phyloP scores from a whole-genome alignment of 1,140 invertebrate genomes.

The Lamellibrachia luymesi region DNA sequence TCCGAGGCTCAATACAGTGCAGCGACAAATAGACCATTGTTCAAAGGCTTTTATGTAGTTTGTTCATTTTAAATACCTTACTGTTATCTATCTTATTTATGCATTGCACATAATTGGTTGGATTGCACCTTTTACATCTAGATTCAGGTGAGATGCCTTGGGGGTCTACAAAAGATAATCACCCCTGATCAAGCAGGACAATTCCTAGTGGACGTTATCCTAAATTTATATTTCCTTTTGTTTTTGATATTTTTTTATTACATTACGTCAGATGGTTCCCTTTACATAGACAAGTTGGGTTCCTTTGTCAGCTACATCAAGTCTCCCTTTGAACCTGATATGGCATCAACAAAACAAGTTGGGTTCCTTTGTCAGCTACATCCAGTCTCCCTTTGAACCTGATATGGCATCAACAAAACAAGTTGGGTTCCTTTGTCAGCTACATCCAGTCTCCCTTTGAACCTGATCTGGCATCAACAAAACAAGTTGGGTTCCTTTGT shows the following conservation, averaged over 20 bases:
- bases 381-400: background rate
- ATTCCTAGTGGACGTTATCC: background rate
- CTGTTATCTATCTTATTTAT: background rate
- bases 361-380: background rate
- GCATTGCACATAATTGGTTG: background rate
- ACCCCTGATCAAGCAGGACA: background rate
- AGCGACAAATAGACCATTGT: background rate
- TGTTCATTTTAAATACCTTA: background rate
- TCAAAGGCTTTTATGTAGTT: background rate
- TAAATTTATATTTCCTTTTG: background rate
- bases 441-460: background rate
- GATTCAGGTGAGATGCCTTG: background rate
- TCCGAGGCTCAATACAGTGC: background rate
- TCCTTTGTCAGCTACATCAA: background rate
- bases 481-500: background rate
- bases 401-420: background rate
- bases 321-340: background rate
- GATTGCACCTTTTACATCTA: background rate
- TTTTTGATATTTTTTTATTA: too few species aligned
- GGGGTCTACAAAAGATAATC: background rate
- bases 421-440: background rate
- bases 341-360: background rate
- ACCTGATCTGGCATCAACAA: background rate
- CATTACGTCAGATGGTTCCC: too few species aligned
- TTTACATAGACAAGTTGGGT: background rate